Evolutionary conservation across 1,140 invertebrate species (phyloP).

Genomic region (Sesamia nonagrioides): DNA sequence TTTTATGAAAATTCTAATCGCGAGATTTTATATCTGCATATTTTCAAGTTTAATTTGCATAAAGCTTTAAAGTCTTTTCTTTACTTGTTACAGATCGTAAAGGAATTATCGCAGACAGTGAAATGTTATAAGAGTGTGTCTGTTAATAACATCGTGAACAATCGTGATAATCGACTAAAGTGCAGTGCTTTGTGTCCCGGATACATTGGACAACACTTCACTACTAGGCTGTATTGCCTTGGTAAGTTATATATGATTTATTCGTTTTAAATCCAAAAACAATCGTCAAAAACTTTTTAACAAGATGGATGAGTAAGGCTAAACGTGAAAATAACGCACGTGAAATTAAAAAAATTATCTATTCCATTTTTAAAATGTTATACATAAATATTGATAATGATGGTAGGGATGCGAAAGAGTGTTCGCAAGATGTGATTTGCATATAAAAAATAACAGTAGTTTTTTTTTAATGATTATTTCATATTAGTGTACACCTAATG

Average conservation of each 20-base stretch:
- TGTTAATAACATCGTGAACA: conserved; percentile 22
- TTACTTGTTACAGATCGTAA: conserved; percentile 36
- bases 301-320: no score
- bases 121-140: conserved; percentile 40
- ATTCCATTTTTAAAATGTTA: background rate
- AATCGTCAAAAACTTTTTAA: no score
- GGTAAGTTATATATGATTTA: no score
- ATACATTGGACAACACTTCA: conserved; percentile 49
- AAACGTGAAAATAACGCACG: background rate
- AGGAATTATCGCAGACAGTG: conserved; percentile 34
- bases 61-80: background rate
- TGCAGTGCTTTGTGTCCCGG: conserved; percentile 54
- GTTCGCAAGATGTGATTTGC: background rate
- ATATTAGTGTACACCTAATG: background rate
- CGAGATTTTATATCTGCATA: no score
- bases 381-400: background rate
- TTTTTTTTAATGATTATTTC: background rate
- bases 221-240: conserved; percentile 56
- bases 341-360: background rate
- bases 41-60: no score
- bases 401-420: background rate
- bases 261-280: no score
- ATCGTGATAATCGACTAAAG: conserved; percentile 51
- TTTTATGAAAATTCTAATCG: no score
- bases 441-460: background rate